Percentiles rank a stretch among this genome's conserved stretches.
phyloP scores from a whole-genome alignment of 2,888 invertebrate species.

The Eugnorisma glareosa region DNA sequence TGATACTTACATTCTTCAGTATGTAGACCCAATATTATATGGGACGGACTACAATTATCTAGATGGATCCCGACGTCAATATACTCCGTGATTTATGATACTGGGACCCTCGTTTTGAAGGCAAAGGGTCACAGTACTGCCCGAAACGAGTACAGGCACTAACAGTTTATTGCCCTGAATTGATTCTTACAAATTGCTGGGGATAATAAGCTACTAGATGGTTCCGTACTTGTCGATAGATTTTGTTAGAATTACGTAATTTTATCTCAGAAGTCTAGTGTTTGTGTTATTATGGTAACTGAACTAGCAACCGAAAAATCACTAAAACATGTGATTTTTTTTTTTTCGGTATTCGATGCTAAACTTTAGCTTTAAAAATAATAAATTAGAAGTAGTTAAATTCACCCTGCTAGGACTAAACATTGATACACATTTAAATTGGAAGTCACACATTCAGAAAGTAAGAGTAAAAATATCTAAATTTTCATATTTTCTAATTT shows the following conservation, averaged over 20 bases:
- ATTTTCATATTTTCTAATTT: no score
- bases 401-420: no score
- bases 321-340: no score
- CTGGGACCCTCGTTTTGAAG: slow-evolving; percentile 26
- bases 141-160: slow-evolving; percentile 36
- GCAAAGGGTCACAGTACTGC: slow-evolving; percentile 32
- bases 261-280: not conserved
- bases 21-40: slow-evolving; percentile 31
- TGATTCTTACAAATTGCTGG: slow-evolving; percentile 38
- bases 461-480: no score
- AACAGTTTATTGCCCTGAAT: slow-evolving; percentile 36
- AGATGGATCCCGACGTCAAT: slow-evolving; percentile 55
- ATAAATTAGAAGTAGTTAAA: no score
- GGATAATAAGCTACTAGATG: slow-evolving; percentile 9
- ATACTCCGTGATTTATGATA: slow-evolving; percentile 55
- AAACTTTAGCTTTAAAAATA: no score
- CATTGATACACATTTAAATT: no score
- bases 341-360: no score
- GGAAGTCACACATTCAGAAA: no score
- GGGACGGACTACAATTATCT: slow-evolving; percentile 50
- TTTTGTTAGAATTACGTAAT: not conserved
- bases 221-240: not conserved
- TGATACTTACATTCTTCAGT: slow-evolving; percentile 12
- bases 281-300: not conserved
- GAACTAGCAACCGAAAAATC: not conserved